Base-by-base conservation (phyloP, 2,113 vertebrate genomes). In the Lycaon pictus region DNA sequence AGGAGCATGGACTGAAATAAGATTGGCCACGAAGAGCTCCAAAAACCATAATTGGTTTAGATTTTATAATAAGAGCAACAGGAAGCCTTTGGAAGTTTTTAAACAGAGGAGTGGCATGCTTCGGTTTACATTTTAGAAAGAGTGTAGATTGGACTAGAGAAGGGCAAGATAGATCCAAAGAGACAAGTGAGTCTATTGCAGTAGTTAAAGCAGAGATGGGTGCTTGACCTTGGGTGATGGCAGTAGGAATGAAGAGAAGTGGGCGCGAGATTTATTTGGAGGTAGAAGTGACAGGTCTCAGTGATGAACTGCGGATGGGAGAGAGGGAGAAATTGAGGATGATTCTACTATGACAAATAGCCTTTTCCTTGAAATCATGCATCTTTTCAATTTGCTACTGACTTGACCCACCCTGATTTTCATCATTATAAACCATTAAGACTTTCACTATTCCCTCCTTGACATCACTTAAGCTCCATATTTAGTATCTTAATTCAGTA, bases 401-500 rank as follows among this genome's bases (percentile, higher is more conserved):
- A 96, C 86, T 96, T 65, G 90, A 95, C 51, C 86, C 60, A 90
- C 56, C 92, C 90, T 86, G 89, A 92, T 88, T 87, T 86, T 82
- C 62, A 80, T 95, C 12, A 13, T 88, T 83, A 91, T 72, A 93
- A 96, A 69, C 96, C 94, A 90, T 77, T 86, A 95, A 77, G 82
- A 10, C 55, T 94, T 96, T 87, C 71, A 29, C 65, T 90, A 0
- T 79, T 63, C 72, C 96, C 65, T 93, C 11, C 76, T 85, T 83
- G 92, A 83, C 72, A 85, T 92, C 82, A 81, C 79, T 94, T 87
- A 96, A 89, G 32, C 55, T 83, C 94, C 88, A 90, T 69, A 90
- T 88, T 98, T 96, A 98, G 96, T 93, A 95, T 93, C 96, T 96
- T 98, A 98, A 98, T 96, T 98, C 90, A 95, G 97, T 98, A 93